phyloP scores from a whole-genome alignment of 2,888 invertebrate genomes.

The Ceratothoa steindachneri region DNA sequence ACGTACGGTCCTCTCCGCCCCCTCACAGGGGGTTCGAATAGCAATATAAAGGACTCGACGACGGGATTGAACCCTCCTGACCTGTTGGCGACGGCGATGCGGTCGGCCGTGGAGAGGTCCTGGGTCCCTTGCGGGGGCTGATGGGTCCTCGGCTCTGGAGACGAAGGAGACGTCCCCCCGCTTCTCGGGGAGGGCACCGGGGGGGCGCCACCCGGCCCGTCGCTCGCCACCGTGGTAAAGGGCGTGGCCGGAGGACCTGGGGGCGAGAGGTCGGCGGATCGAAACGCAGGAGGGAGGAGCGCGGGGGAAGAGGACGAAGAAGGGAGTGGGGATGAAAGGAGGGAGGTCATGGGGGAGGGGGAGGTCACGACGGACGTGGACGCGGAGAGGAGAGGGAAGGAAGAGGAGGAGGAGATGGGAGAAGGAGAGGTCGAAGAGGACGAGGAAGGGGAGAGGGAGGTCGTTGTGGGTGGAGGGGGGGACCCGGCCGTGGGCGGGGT shows the following conservation, averaged over 20 bases:
- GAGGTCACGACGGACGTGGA: background rate
- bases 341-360: background rate
- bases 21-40: too few relatives aligned
- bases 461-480: slow-evolving; percentile 1
- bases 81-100: slow-evolving; percentile 38
- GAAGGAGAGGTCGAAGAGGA: slow-evolving; percentile 3
- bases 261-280: background rate
- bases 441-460: slow-evolving; percentile 15
- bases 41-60: too few relatives aligned
- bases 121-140: background rate
- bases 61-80: too few relatives aligned
- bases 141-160: background rate
- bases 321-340: background rate
- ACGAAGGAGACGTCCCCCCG: background rate
- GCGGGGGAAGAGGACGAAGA: slow-evolving; percentile 2
- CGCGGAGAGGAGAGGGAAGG: background rate
- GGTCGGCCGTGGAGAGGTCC: slow-evolving; percentile 30
- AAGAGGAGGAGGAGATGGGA: background rate
- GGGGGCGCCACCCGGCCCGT: background rate
- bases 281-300: background rate
- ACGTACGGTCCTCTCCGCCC: too few relatives aligned
- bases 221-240: background rate
- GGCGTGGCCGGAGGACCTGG: background rate
- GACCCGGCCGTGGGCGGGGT: background rate
- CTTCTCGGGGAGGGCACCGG: background rate